phyloP scores from a whole-genome alignment of 2,113 vertebrate species.

The pig (Sus scrofa) region T2T-Sscrofa CM000816.6:29714001-29714500 shows the following conservation, averaged over 20 bases:
- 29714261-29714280: neutral
- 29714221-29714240: neutral
- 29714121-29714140: neutral
- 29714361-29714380: neutral
- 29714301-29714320: neutral
- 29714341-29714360: neutral
- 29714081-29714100: neutral
- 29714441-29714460: neutral
- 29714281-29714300: neutral
- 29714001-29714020: no score
- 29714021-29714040: no score
- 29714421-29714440: neutral
- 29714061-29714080: neutral
- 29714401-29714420: neutral
- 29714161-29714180: neutral
- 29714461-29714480: neutral
- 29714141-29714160: neutral
- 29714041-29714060: neutral
- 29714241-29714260: neutral
- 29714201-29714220: neutral
- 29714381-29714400: neutral
- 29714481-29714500: neutral
- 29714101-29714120: neutral
- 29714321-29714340: neutral
- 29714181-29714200: neutral